Evolutionary conservation across 2,113 vertebrate genomes (phyloP).

Genomic region (Brienomyrus longianalis): DNA sequence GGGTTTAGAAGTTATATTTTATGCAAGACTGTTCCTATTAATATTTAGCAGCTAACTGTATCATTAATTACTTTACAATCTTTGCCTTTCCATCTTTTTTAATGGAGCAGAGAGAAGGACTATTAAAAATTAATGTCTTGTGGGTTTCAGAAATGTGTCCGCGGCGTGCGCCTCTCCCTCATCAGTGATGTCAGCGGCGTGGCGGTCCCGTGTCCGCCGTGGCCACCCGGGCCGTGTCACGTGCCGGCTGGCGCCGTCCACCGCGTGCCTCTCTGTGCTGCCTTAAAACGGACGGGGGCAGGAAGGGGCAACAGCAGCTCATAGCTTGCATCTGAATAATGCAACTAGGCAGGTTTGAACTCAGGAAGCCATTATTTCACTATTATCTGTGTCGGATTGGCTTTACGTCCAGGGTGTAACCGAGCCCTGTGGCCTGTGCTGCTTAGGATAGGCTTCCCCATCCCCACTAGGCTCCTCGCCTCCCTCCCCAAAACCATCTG

Average conservation of each 20-base stretch:
- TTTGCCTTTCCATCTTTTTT: slow-evolving; percentile 83
- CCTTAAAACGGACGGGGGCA: neutral
- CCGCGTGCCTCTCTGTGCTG: neutral
- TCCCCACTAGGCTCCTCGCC: neutral
- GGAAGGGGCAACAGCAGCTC: neutral
- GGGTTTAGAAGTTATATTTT: slow-evolving; percentile 95
- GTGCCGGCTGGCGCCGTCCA: neutral
- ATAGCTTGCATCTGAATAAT: neutral
- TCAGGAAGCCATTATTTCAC: neutral
- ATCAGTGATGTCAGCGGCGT: slow-evolving; percentile 67
- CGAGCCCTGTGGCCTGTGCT: neutral
- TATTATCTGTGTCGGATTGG: neutral
- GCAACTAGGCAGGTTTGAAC: neutral
- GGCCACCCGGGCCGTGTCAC: neutral
- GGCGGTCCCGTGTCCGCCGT: slow-evolving; percentile 72
- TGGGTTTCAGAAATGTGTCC: slow-evolving; percentile 86
- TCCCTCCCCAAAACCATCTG: neutral
- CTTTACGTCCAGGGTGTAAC: neutral
- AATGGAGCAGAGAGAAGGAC: slow-evolving; percentile 78
- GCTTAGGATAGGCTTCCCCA: neutral
- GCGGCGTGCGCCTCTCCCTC: slow-evolving; percentile 67
- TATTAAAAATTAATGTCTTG: slow-evolving; percentile 89
- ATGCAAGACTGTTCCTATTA: slow-evolving; percentile 93
- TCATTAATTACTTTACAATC: slow-evolving; percentile 98
- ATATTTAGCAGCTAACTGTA: slow-evolving; percentile 96